These are phyloP conservation scores for Bergia puertoricense DNA, from an alignment of 92 coral and sea anemone genomes.

Conservation along the genomic window DNA sequence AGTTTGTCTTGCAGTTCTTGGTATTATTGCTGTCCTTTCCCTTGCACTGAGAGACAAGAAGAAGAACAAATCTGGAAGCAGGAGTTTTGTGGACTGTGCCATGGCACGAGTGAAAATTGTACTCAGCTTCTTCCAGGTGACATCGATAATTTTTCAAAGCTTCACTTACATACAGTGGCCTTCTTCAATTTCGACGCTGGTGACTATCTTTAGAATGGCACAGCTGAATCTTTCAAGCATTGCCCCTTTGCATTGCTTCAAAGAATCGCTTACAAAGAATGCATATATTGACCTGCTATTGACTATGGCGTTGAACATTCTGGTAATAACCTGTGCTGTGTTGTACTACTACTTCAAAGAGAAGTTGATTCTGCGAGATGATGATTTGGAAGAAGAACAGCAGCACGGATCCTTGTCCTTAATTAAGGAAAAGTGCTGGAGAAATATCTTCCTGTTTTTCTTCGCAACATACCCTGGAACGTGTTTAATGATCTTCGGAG, in stretches of 20 bases:
- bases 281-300: slow-evolving; percentile 46
- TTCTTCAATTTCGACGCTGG: slow-evolving; percentile 33
- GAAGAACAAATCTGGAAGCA: not conserved
- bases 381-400: not conserved
- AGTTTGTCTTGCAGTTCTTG: slow-evolving; percentile 27
- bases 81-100: slow-evolving; percentile 44
- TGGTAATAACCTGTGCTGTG: slow-evolving; percentile 19
- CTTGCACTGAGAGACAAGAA: slow-evolving; percentile 36
- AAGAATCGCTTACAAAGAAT: slow-evolving; percentile 14
- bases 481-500: slow-evolving; percentile 43
- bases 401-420: not conserved
- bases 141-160: slow-evolving; percentile 49
- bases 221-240: slow-evolving; percentile 55
- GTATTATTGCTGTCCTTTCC: slow-evolving; percentile 7
- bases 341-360: slow-evolving; percentile 25
- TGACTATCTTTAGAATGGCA: slow-evolving; percentile 41
- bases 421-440: slow-evolving; percentile 42
- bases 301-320: slow-evolving; percentile 30
- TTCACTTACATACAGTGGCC: slow-evolving; percentile 64
- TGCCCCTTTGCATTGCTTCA: slow-evolving; percentile 53
- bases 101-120: slow-evolving; percentile 57
- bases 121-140: slow-evolving; percentile 56
- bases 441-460: slow-evolving; percentile 36
- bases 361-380: not conserved
- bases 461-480: slow-evolving; percentile 62